Conservation (phyloP, 2,797 vertebrate genomes). For the Cottoperca gobio region DNA sequence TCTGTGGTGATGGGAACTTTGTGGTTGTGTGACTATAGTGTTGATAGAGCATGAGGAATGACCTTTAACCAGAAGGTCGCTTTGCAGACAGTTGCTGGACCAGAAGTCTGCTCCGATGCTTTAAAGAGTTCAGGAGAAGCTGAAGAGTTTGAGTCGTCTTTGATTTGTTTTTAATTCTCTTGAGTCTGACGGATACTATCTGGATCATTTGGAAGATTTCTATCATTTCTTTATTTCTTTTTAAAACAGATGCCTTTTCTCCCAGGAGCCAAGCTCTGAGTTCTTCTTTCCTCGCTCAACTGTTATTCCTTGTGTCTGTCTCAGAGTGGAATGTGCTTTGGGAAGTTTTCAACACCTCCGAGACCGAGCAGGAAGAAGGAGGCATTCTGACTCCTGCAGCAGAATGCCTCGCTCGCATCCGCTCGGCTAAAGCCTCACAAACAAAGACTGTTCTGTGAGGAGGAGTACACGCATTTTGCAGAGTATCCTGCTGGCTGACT, state of each 20-base stretch:
- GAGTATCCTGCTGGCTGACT: conserved; percentile 41
- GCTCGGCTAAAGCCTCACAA: conserved; percentile 62
- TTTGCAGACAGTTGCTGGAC: conserved; percentile 14
- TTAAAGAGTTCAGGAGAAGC: neutral
- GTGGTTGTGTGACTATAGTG: conserved; percentile 58
- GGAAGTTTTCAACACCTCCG: conserved; percentile 82
- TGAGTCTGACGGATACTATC: conserved; percentile 9
- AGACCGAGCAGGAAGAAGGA: conserved; percentile 81
- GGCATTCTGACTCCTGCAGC: conserved; percentile 66
- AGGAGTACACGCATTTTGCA: conserved; percentile 42
- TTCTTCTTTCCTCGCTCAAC: conserved; percentile 59
- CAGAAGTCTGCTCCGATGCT: neutral
- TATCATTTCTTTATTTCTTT: neutral
- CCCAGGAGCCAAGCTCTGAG: conserved; percentile 44
- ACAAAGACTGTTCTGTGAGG: conserved; percentile 71
- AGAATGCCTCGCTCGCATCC: conserved; percentile 70
- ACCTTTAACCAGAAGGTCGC: conserved; percentile 53
- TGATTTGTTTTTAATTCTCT: conserved; percentile 20
- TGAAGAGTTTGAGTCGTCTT: neutral
- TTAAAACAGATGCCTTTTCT: conserved; percentile 27
- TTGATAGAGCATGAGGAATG: conserved; percentile 56
- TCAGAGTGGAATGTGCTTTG: conserved; percentile 76
- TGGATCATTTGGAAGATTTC: conserved; percentile 22
- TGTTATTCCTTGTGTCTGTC: conserved; percentile 70
- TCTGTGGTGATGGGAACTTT: conserved; percentile 52